Evolutionary conservation across 2,113 vertebrate genomes (phyloP).

Genomic region (Eulemur rufifrons): DNA sequence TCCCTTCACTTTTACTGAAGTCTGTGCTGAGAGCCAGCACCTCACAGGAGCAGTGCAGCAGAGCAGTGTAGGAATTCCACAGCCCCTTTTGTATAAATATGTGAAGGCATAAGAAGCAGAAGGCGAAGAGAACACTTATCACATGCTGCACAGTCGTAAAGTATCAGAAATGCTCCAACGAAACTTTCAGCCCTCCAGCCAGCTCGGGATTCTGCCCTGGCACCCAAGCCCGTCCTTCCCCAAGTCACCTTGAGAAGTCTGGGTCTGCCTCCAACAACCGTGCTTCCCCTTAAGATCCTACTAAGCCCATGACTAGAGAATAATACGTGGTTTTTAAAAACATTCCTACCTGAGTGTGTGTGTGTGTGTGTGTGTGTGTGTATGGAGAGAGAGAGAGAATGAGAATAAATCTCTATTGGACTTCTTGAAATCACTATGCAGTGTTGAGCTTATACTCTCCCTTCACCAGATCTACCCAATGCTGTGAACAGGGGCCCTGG

Average conservation of each 20-base stretch:
- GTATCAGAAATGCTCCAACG: not conserved
- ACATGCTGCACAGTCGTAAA: not conserved
- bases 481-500: not conserved
- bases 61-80: not conserved
- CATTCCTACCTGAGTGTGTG: not conserved
- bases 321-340: not conserved
- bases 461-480: not conserved
- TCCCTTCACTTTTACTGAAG: slow-evolving; percentile 38
- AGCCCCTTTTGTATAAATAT: slow-evolving; percentile 46
- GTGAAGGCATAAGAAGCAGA: slow-evolving; percentile 32
- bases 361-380: not conserved
- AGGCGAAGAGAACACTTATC: slow-evolving; percentile 34
- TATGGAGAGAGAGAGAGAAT: not conserved
- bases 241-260: slow-evolving; percentile 45
- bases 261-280: not conserved
- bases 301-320: not conserved
- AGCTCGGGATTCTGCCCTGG: not conserved
- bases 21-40: slow-evolving; percentile 38
- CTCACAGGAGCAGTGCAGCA: not conserved
- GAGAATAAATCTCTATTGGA: no score
- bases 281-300: not conserved
- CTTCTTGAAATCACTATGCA: not conserved
- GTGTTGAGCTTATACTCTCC: not conserved
- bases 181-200: not conserved
- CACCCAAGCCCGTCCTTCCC: not conserved